A percentile compares a stretch with the other conserved stretches of the same genome.
phyloP scores from a whole-genome alignment of 2,797 vertebrate species.

The Remorina albescens region DNA sequence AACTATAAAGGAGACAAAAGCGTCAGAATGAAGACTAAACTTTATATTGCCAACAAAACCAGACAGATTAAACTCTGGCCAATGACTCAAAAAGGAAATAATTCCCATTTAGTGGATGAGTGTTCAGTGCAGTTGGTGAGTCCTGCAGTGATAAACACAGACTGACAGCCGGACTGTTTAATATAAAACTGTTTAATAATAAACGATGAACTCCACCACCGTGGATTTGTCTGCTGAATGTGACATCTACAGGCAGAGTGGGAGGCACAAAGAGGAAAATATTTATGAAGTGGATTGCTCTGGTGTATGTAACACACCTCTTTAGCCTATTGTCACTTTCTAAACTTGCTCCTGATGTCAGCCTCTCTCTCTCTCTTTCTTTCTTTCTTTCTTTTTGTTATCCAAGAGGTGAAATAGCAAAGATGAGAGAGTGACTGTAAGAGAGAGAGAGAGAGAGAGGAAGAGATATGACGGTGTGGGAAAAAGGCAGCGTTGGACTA shows the following conservation, averaged over 20 bases:
- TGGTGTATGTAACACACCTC: conserved; percentile 59
- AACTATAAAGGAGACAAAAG: background rate
- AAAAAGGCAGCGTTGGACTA: conserved; percentile 71
- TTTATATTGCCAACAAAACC: conserved; percentile 6
- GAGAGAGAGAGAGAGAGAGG: conserved; percentile 13
- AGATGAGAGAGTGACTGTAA: conserved; percentile 15
- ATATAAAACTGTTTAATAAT: background rate
- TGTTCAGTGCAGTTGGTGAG: conserved; percentile 4
- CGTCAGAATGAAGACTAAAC: background rate
- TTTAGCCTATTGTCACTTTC: conserved; percentile 62
- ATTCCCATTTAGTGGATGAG: background rate
- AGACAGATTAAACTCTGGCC: background rate
- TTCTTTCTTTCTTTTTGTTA: too few relatives aligned
- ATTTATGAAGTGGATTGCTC: conserved; percentile 53
- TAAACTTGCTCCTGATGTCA: conserved; percentile 69
- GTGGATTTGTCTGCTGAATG: conserved; percentile 2
- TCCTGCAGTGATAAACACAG: background rate
- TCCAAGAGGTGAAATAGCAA: conserved; percentile 34
- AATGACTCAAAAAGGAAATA: conserved; percentile 13
- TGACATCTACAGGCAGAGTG: conserved; percentile 24
- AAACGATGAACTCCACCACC: background rate
- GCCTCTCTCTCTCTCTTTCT: conserved; percentile 53
- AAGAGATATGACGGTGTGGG: conserved; percentile 72
- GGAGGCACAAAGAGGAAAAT: conserved; percentile 20
- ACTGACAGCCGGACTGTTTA: background rate